Evolutionary conservation across 92 coral and sea anemone species (phyloP).

Genomic region (Siderastrea radians): DNA sequence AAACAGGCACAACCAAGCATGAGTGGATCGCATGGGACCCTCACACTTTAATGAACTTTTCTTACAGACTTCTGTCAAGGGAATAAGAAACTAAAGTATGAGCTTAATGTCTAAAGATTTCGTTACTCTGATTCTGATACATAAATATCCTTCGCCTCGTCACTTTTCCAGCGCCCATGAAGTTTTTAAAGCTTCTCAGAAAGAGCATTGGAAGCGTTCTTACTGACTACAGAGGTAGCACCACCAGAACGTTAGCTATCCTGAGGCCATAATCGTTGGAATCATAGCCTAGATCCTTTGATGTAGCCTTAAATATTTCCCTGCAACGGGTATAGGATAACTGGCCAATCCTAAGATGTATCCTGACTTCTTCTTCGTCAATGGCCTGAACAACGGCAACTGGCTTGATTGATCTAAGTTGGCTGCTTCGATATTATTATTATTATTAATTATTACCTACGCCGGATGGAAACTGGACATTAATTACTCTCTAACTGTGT

Average conservation of each 20-base stretch:
- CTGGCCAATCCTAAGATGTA: not conserved
- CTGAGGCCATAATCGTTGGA: not conserved
- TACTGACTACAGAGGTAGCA: not conserved
- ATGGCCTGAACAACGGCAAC: constrained; percentile 6
- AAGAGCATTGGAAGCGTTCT: not conserved
- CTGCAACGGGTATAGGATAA: not conserved
- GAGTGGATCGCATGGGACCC: no score
- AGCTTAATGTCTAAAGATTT: not conserved
- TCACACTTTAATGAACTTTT: no score
- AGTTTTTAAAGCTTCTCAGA: no score
- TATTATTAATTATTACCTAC: not conserved
- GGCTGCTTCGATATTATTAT: not conserved
- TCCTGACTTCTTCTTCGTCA: constrained; percentile 4
- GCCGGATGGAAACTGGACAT: not conserved
- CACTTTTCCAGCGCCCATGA: not conserved
- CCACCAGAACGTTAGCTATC: not conserved
- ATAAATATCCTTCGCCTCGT: not conserved
- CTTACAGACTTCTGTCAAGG: no score
- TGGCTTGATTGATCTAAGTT: not conserved
- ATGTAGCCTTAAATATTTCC: not conserved
- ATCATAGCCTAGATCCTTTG: not conserved
- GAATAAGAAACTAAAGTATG: not conserved
- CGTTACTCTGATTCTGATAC: not conserved
- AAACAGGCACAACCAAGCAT: no score
- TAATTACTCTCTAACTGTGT: not conserved